Conservation (phyloP, 2,888 invertebrate genomes). For the Cephonodes hylas region DNA sequence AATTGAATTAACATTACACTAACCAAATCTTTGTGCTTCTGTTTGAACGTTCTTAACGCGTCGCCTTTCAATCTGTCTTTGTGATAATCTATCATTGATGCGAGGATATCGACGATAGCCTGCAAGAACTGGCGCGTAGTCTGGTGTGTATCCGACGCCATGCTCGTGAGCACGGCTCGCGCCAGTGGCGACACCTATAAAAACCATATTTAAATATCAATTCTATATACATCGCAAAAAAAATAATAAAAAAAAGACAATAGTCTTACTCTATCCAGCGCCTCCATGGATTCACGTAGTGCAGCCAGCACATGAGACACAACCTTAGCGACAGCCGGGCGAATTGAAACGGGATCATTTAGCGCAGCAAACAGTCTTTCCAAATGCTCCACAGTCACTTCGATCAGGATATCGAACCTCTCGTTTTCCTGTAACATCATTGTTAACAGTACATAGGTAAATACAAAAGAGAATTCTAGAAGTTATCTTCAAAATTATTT, state of each 20-base stretch:
- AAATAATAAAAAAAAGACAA: neutral
- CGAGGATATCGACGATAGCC: constrained; percentile 81
- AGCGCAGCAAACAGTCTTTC: constrained; percentile 81
- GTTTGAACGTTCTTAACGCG: constrained; percentile 53
- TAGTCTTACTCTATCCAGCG: constrained; percentile 81
- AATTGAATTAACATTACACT: no score
- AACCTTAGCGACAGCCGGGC: constrained; percentile 80
- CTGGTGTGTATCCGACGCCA: constrained; percentile 82
- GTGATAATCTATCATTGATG: constrained; percentile 48
- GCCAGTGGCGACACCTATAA: constrained; percentile 72
- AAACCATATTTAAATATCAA: constrained; percentile 10
- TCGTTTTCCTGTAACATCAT: constrained; percentile 70
- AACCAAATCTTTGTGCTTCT: constrained; percentile 73
- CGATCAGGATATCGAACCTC: constrained; percentile 78
- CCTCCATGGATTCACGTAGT: constrained; percentile 80
- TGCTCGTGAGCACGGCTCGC: constrained; percentile 68
- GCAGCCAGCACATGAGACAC: constrained; percentile 84
- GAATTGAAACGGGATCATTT: constrained; percentile 76
- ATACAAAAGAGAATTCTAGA: no score
- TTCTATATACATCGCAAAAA: neutral
- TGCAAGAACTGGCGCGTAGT: constrained; percentile 79
- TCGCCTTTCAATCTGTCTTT: constrained; percentile 40
- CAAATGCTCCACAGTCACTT: constrained; percentile 83
- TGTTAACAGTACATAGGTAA: no score
- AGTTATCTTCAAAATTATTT: no score